Evolutionary conservation across 2,113 vertebrate species (phyloP).

Genomic region (Motacilla tschutschensis): DNA sequence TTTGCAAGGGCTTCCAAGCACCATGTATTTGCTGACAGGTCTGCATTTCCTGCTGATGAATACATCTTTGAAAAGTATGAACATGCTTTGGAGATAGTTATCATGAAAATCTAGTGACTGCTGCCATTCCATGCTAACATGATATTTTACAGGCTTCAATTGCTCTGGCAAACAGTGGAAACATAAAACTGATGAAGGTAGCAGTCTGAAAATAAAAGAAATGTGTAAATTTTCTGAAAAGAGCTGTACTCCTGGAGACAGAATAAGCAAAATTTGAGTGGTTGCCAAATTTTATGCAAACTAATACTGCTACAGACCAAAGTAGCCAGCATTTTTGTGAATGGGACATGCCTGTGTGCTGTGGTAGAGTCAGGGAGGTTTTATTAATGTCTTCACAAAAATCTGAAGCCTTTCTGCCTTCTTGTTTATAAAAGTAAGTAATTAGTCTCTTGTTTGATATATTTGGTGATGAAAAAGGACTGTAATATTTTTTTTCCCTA

Average conservation of each 20-base stretch:
- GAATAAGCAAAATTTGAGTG: neutral
- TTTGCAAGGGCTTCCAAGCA: neutral
- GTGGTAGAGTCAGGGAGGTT: neutral
- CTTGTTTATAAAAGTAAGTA: neutral
- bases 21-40: neutral
- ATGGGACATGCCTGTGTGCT: neutral
- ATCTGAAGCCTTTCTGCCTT: neutral
- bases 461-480: neutral
- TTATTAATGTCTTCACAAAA: neutral
- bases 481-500: neutral
- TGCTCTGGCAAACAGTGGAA: neutral
- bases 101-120: neutral
- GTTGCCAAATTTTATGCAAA: neutral
- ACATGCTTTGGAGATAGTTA: neutral
- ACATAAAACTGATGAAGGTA: neutral
- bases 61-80: neutral
- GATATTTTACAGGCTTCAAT: neutral
- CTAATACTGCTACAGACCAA: neutral
- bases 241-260: neutral
- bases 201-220: neutral
- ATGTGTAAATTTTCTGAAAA: neutral
- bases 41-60: conserved; percentile 17
- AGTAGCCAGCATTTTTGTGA: neutral
- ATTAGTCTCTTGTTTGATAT: neutral
- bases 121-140: neutral